These are phyloP conservation scores for Tolypeutes matacus DNA, from an alignment of 2,797 vertebrate species.

Conservation along the genomic window DNA sequence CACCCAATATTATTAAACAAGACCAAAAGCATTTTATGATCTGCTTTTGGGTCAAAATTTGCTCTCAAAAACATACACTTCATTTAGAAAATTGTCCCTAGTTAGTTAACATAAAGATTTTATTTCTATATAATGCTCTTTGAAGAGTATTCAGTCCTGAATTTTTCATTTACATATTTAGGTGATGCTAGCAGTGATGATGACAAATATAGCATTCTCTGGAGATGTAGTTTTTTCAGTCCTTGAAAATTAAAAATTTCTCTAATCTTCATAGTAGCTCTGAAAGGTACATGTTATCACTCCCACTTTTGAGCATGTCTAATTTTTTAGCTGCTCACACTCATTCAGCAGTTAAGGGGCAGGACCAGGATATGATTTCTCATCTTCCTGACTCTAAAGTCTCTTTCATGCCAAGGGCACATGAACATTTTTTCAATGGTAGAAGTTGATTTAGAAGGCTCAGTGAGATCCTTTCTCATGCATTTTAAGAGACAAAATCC, in stretches of 20 bases:
- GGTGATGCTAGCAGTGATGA: not conserved
- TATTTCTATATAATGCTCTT: not conserved
- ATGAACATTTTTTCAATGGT: not conserved
- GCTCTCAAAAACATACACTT: not conserved
- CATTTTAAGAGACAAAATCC: not conserved
- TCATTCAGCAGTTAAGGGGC: not conserved
- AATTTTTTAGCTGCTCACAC: not conserved
- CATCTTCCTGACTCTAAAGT: not conserved
- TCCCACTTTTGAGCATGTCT: not conserved
- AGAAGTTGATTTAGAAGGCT: not conserved
- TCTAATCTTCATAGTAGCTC: not conserved
- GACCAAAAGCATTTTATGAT: not conserved
- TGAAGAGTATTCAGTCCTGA: not conserved
- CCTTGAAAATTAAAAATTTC: not conserved
- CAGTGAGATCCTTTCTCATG: not conserved
- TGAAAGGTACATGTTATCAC: not conserved
- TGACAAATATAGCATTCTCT: not conserved
- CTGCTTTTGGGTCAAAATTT: not conserved
- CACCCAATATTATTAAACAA: not conserved
- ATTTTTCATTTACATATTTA: conserved; percentile 16
- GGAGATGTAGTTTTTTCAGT: not conserved
- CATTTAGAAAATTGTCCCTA: not conserved
- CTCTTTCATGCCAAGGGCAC: not conserved
- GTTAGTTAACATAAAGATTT: not conserved
- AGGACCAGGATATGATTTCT: not conserved